Percentiles rank a stretch among this genome's conserved stretches.
Evolutionary conservation across 2,113 vertebrate species (phyloP).

Genomic region (Philantomba maxwellii): DNA sequence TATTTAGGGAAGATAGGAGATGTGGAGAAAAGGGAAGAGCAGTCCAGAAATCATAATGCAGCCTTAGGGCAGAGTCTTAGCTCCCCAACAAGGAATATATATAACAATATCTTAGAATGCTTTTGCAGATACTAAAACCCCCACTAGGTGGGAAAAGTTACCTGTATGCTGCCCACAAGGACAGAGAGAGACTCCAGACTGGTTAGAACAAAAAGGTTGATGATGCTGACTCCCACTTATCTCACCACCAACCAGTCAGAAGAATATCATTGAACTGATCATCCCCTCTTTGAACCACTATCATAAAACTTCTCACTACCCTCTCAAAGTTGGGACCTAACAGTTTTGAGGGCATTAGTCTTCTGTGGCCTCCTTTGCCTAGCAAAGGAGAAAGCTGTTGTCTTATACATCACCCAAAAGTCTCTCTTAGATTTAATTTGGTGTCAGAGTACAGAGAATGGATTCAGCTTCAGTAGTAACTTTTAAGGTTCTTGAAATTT

Average conservation of each 20-base stretch:
- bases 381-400: neutral
- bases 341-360: neutral
- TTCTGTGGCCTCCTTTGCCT: neutral
- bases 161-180: neutral
- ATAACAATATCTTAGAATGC: neutral
- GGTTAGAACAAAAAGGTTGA: neutral
- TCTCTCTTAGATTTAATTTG: neutral
- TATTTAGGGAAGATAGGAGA: neutral
- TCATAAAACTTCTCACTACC: neutral
- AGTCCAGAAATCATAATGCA: neutral
- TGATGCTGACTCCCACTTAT: neutral
- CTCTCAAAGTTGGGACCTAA: neutral
- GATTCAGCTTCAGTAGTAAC: neutral
- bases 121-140: neutral
- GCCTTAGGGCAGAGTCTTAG: neutral
- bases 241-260: neutral
- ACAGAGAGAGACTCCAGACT: neutral
- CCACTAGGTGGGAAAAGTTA: neutral
- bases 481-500: neutral
- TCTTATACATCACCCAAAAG: neutral
- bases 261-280: neutral
- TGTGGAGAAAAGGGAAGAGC: neutral
- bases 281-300: neutral
- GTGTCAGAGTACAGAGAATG: neutral
- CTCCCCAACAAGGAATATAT: neutral